These are phyloP conservation scores for Cephalopterus ornatus DNA, from an alignment of 2,113 vertebrate species.

Conservation along the genomic window DNA sequence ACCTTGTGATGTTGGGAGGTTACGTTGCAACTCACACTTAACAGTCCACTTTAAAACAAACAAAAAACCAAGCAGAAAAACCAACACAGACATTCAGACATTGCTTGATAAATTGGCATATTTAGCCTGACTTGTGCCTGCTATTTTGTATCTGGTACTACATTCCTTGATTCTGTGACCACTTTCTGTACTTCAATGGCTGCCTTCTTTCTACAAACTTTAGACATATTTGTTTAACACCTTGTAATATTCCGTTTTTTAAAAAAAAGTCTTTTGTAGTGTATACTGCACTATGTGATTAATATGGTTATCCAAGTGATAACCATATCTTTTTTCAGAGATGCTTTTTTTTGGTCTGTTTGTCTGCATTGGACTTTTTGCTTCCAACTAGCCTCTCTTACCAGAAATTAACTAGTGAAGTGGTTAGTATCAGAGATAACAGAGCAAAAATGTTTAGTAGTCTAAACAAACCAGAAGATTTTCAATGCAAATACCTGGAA, in stretches of 20 bases:
- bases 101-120: background rate
- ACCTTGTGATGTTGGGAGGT: background rate
- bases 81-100: background rate
- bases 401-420: background rate
- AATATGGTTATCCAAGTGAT: background rate
- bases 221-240: background rate
- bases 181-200: background rate
- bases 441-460: background rate
- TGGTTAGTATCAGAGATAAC: background rate
- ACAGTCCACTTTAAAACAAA: background rate
- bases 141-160: background rate
- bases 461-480: background rate
- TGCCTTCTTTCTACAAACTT: background rate
- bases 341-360: background rate
- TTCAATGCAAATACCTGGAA: background rate
- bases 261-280: background rate
- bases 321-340: background rate
- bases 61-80: background rate
- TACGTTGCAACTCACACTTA: background rate
- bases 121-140: background rate
- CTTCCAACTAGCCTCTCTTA: background rate
- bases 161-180: background rate
- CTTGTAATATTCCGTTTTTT: background rate
- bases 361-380: background rate
- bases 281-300: background rate